Conservation (phyloP, 2,888 invertebrate species). For the Meteorus colon region DNA sequence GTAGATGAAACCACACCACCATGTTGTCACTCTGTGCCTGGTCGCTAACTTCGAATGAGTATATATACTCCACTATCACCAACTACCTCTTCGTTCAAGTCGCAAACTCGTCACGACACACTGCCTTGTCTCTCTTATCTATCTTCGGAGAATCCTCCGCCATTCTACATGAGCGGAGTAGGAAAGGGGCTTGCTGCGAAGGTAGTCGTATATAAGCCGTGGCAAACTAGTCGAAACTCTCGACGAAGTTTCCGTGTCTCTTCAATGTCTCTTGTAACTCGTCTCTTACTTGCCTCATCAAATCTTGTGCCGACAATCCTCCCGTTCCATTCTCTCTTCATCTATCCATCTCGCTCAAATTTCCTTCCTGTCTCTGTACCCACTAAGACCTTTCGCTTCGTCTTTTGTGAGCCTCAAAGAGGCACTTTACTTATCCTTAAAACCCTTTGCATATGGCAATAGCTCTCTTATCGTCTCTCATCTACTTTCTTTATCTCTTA, state of each 20-base stretch:
- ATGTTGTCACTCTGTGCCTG: constrained; percentile 24
- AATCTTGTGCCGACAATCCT: constrained; percentile 6
- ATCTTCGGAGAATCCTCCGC: constrained; percentile 19
- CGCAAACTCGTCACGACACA: constrained; percentile 35
- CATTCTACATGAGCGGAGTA: neutral
- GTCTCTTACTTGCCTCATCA: constrained; percentile 38
- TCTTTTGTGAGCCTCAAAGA: neutral
- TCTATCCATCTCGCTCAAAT: constrained; percentile 4
- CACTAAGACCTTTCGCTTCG: neutral
- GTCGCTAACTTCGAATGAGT: constrained; percentile 19
- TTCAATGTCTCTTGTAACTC: constrained; percentile 30
- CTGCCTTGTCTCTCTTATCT: constrained; percentile 30
- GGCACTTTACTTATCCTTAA: neutral
- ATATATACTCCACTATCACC: constrained; percentile 2
- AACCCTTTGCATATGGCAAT: neutral
- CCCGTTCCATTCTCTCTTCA: neutral
- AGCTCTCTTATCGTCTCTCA: neutral
- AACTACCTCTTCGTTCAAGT: constrained; percentile 17
- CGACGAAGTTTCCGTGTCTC: constrained; percentile 21
- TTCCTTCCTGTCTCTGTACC: neutral
- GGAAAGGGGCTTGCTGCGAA: neutral
- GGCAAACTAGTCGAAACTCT: constrained; percentile 45
- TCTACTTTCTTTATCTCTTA: neutral
- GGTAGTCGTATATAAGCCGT: constrained; percentile 35
- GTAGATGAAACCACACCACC: neutral